These are phyloP conservation scores for Herminia tarsipennalis DNA, from an alignment of 2,888 invertebrate species.

Conservation along the genomic window DNA sequence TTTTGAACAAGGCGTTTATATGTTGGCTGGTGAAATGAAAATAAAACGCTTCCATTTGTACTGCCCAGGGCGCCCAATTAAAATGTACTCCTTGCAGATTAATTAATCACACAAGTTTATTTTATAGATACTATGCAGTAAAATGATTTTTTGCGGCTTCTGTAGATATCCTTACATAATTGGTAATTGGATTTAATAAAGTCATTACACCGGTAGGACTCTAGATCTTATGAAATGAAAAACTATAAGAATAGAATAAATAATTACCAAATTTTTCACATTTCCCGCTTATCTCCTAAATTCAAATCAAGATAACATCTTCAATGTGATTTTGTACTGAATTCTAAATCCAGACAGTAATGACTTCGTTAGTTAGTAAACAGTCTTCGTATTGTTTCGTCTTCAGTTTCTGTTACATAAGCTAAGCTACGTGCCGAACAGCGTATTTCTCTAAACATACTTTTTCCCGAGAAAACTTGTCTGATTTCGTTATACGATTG, in stretches of 20 bases:
- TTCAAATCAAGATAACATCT: slow-evolving; percentile 5
- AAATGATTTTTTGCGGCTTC: too few relatives aligned
- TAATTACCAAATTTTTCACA: slow-evolving; percentile 6
- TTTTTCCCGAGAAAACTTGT: background rate
- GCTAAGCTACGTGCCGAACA: too few relatives aligned
- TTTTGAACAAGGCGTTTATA: slow-evolving; percentile 32
- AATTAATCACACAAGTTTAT: slow-evolving; percentile 22
- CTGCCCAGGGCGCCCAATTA: slow-evolving; percentile 32
- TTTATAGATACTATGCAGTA: slow-evolving; percentile 2
- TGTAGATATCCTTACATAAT: too few relatives aligned
- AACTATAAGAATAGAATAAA: background rate
- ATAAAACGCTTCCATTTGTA: slow-evolving; percentile 41
- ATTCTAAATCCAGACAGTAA: slow-evolving; percentile 2
- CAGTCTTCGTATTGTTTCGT: too few relatives aligned
- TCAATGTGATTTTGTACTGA: slow-evolving; percentile 1
- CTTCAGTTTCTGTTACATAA: too few relatives aligned
- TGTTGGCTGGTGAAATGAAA: slow-evolving; percentile 30
- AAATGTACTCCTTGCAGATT: slow-evolving; percentile 14
- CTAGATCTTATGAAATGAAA: background rate
- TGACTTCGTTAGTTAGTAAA: background rate
- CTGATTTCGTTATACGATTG: background rate
- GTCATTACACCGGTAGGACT: background rate
- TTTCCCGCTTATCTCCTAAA: background rate
- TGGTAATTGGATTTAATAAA: too few relatives aligned
- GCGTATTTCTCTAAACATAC: too few relatives aligned